phyloP scores from a whole-genome alignment of 1,140 invertebrate species.

The Pachyrhynchus sulphureomaculatus region DNA sequence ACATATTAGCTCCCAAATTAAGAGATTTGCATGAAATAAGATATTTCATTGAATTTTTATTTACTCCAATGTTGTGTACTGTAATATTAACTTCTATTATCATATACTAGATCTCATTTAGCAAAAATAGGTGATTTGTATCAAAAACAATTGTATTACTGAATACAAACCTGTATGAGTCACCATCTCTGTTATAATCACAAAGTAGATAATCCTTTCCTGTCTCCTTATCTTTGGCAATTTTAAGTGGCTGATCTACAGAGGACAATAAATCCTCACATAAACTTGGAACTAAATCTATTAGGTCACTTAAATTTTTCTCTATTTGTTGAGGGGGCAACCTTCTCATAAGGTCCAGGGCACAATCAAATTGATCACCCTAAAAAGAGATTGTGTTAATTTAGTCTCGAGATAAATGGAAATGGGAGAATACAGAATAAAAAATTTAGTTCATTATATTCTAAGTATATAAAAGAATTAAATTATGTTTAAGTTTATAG shows the following conservation, averaged over 20 bases:
- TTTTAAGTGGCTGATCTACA: conserved; percentile 98
- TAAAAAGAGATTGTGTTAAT: conserved; percentile 61
- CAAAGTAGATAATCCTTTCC: conserved; percentile 98
- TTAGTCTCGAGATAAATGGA: too few relatives aligned
- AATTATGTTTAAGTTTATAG: too few relatives aligned
- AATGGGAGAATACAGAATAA: too few relatives aligned
- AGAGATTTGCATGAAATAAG: too few relatives aligned
- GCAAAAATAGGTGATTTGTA: background rate
- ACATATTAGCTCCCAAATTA: too few relatives aligned
- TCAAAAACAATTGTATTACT: background rate
- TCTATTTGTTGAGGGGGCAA: conserved; percentile 99
- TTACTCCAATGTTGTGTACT: too few relatives aligned
- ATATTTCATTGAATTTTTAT: too few relatives aligned
- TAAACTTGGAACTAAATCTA: conserved; percentile 92
- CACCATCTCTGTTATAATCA: conserved; percentile 99
- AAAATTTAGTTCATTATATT: too few relatives aligned
- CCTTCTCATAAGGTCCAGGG: conserved; percentile 96
- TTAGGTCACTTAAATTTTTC: conserved; percentile 96
- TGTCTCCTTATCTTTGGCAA: conserved; percentile 89
- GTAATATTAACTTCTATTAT: too few relatives aligned
- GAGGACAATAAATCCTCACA: conserved; percentile 97
- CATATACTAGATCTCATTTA: too few relatives aligned
- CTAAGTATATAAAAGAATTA: too few relatives aligned
- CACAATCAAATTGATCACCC: conserved; percentile 98
- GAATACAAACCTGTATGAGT: conserved; percentile 83